A percentile compares a stretch with the other conserved stretches of the same genome.
These are phyloP conservation scores for Clarias platycephalus DNA, from an alignment of 2,797 vertebrate genomes.

Conservation along the genomic window DNA sequence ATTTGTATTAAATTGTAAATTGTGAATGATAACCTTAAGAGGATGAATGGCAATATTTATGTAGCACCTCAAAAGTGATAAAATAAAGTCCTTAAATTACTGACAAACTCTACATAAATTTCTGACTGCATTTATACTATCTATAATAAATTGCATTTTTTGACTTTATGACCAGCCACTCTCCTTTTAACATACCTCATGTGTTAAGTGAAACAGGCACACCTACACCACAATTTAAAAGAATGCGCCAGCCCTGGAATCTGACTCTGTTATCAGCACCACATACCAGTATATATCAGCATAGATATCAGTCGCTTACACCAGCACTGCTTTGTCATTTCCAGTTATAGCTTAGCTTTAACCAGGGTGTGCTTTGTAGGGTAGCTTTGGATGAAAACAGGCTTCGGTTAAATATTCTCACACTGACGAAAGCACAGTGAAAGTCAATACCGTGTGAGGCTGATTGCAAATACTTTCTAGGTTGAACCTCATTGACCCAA, in stretches of 20 bases:
- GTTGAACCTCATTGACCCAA: slow-evolving; percentile 17
- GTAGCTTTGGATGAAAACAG: slow-evolving; percentile 12
- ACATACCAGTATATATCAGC: slow-evolving; percentile 73
- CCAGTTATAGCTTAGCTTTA: slow-evolving; percentile 50
- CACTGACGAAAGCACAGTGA: slow-evolving; percentile 32
- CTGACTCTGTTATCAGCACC: slow-evolving; percentile 60
- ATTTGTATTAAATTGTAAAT: no score
- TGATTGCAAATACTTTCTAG: slow-evolving; percentile 30
- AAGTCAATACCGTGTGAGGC: slow-evolving; percentile 35
- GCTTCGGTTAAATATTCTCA: slow-evolving; percentile 29
- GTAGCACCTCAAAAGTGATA: no score
- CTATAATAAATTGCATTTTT: no score
- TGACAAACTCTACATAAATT: no score
- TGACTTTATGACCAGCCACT: background rate
- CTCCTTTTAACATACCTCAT: slow-evolving; percentile 23
- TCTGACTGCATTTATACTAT: no score
- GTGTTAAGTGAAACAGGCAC: slow-evolving; percentile 36
- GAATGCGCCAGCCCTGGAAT: slow-evolving; percentile 58
- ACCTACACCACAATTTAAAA: slow-evolving; percentile 33
- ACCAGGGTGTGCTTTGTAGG: slow-evolving; percentile 19
- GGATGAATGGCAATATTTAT: no score
- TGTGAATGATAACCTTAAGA: no score
- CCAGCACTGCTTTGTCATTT: slow-evolving; percentile 61
- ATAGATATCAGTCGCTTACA: slow-evolving; percentile 60
- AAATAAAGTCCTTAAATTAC: no score